Evolutionary conservation across 2,113 vertebrate species (phyloP).

Genomic region (Cavia porcellus): DNA sequence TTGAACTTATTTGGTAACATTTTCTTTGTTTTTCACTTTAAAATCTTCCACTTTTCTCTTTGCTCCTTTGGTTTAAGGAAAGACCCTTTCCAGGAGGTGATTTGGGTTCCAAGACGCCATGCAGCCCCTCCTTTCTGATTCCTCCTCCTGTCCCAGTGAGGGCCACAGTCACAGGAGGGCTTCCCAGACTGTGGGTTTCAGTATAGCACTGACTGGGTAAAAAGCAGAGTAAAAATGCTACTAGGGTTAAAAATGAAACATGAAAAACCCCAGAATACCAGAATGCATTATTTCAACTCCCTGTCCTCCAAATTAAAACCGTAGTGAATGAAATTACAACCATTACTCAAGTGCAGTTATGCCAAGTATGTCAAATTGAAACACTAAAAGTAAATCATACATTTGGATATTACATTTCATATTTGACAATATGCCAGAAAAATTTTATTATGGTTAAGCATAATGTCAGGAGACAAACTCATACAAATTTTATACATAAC

Average conservation of each 20-base stretch:
- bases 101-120: background rate
- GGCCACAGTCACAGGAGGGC: background rate
- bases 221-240: background rate
- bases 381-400: slow-evolving; percentile 52
- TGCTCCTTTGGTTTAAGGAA: background rate
- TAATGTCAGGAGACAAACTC: slow-evolving; percentile 69
- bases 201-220: background rate
- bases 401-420: slow-evolving; percentile 63
- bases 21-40: background rate
- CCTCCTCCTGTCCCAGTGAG: background rate
- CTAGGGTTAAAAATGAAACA: background rate
- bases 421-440: slow-evolving; percentile 49
- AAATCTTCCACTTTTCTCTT: background rate
- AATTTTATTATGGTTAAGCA: slow-evolving; percentile 35
- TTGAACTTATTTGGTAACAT: background rate
- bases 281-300: background rate
- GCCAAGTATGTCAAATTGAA: slow-evolving; percentile 14
- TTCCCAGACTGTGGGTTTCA: background rate
- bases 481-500: slow-evolving; percentile 55
- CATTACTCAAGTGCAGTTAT: slow-evolving; percentile 48
- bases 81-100: background rate
- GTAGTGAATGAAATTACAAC: slow-evolving; percentile 47
- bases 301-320: slow-evolving; percentile 40
- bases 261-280: background rate
- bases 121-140: background rate